Conservation (phyloP, 2,888 invertebrate species). For the Podabrus alpinus region DNA sequence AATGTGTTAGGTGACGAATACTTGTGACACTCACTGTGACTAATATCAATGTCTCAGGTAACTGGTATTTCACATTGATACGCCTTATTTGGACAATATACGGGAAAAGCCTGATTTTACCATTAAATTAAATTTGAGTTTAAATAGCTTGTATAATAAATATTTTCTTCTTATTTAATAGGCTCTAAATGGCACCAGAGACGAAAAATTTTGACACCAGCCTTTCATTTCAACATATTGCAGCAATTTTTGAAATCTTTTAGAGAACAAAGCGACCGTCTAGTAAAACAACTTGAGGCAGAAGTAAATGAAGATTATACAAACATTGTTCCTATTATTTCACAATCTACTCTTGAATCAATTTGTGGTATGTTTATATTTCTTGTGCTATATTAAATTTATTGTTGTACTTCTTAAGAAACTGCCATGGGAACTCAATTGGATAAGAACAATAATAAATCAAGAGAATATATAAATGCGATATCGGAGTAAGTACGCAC, state of each 20-base stretch:
- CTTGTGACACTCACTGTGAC: no score
- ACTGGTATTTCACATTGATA: no score
- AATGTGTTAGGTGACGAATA: no score
- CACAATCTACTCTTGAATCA: background rate
- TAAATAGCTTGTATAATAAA: no score
- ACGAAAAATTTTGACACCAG: background rate
- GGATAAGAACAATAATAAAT: slow-evolving; percentile 49
- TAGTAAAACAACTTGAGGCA: background rate
- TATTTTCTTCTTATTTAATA: background rate
- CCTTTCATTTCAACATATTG: background rate
- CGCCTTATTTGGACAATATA: no score
- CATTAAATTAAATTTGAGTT: no score
- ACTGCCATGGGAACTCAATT: slow-evolving; percentile 73
- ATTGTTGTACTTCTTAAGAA: slow-evolving; percentile 53
- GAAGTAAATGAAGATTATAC: background rate
- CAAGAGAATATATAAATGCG: slow-evolving; percentile 55
- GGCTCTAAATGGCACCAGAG: background rate
- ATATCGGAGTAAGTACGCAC: slow-evolving; percentile 59
- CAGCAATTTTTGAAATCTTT: background rate
- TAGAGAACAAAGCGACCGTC: background rate
- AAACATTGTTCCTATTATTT: background rate
- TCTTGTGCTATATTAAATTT: background rate
- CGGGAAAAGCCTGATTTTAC: no score
- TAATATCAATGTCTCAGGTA: no score
- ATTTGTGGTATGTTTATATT: background rate